Percentiles rank a stretch among this genome's conserved stretches.
Conservation (phyloP, 2,113 vertebrate genomes). For the Macquaria ambigua region DNA sequence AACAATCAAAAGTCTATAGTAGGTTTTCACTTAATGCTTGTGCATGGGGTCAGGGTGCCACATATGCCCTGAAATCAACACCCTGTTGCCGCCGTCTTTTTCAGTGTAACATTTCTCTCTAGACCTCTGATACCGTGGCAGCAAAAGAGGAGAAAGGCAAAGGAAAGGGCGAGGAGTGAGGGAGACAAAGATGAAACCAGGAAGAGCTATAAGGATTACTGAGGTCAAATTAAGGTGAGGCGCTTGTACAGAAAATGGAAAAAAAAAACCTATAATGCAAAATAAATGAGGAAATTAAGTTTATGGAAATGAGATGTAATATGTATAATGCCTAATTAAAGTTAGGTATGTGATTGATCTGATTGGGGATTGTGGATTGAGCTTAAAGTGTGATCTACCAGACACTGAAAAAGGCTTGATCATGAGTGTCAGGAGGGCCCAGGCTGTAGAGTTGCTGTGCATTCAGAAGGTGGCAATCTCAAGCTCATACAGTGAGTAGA, state of each 20-base stretch:
- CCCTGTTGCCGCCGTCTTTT: constrained; percentile 24
- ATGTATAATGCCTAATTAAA: neutral
- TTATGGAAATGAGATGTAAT: neutral
- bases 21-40: neutral
- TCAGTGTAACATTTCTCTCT: constrained; percentile 26
- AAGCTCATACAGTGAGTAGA: neutral
- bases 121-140: constrained; percentile 43
- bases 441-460: neutral
- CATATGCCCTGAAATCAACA: constrained; percentile 40
- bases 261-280: neutral
- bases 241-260: neutral
- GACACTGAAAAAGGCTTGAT: neutral
- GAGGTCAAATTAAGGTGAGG: neutral
- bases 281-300: neutral
- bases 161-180: constrained; percentile 1
- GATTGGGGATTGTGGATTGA: too few relatives aligned
- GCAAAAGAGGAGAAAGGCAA: constrained; percentile 20
- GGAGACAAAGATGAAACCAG: constrained; percentile 2
- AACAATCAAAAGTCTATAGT: neutral
- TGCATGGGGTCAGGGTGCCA: neutral
- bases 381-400: neutral
- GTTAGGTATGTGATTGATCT: neutral
- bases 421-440: too few relatives aligned
- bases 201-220: constrained; percentile 13
- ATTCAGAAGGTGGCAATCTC: neutral